Base-by-base conservation (phyloP, 1,140 invertebrate species). In the Leptoteleia sp. region DNA sequence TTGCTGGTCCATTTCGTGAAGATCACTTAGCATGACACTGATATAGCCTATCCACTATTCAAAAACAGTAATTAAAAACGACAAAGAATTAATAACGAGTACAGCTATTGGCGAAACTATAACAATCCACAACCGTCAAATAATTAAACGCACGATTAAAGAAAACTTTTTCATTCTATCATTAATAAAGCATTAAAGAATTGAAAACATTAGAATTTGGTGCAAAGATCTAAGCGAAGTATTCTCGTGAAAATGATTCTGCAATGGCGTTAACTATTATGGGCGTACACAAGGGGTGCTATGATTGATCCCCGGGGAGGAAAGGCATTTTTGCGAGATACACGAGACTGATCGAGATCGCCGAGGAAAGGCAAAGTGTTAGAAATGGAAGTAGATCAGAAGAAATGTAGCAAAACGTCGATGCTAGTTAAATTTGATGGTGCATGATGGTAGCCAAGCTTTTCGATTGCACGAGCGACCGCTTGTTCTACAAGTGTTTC, bases 401-500 rank as follows among this genome's bases (percentile, higher is more conserved):
- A 79, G 77, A 75, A 40, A 64, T 47, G 75, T 52, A 50, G 42
- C 65, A 70, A 77, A 65, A 47, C 59, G 31, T 45, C 47, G 48
- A 72, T 33, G 52, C 65, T 38, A 76, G 68, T 70, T 76, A 68
- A 59, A 38, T 76, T 79, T 64, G 62, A 59, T 59, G 61, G 47
- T 71, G 64, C 40, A 54, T 54, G 50, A 68, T 71, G 42, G 54
- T 64, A 70, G 45, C 17, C 29, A 27, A 42, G 45, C 52, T 42
- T 67, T 61, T 77, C 65, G 73, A 75, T 71, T 57, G 72, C 68
- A 68, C 76, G 67, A 73, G 48, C 40, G 16, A 31, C 47, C 47
- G 78, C 65, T 84, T 83, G 82, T 87, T 81, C 79, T 86, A 86
- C 86, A 85, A 87, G 83, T 85, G 84, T 86, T 85, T 38, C 78